Conservation (phyloP, 2,797 vertebrate species). For the Falco peregrinus region DNA sequence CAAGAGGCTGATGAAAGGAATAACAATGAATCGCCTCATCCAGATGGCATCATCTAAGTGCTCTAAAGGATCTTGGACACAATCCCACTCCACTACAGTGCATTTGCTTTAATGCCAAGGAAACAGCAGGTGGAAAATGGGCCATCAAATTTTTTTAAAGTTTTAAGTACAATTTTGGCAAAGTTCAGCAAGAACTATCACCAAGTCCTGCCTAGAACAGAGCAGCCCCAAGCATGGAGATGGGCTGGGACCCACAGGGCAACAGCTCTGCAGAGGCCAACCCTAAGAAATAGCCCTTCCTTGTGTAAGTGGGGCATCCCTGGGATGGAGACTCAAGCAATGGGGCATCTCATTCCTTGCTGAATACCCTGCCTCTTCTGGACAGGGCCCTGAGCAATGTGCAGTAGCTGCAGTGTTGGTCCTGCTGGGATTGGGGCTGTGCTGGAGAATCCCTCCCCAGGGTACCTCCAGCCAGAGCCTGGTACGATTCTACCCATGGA, state of each 20-base stretch:
- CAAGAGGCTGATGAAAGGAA: neutral
- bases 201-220: neutral
- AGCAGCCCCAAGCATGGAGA: neutral
- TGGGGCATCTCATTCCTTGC: neutral
- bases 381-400: neutral
- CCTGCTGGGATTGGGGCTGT: rapidly evolving
- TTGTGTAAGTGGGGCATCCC: neutral
- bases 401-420: neutral
- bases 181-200: neutral
- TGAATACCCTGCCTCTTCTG: neutral
- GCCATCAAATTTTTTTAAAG: neutral
- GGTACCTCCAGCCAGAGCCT: neutral
- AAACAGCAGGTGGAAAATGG: neutral
- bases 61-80: neutral
- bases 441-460: neutral
- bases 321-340: neutral
- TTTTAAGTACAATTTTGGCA: neutral
- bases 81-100: neutral
- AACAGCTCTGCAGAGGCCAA: neutral
- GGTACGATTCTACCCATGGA: neutral
- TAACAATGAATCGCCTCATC: neutral
- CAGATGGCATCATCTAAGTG: neutral
- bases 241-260: neutral
- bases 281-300: neutral
- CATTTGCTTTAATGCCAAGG: neutral